Conservation (phyloP, 2,113 vertebrate species). For the Mohoua ochrocephala region DNA sequence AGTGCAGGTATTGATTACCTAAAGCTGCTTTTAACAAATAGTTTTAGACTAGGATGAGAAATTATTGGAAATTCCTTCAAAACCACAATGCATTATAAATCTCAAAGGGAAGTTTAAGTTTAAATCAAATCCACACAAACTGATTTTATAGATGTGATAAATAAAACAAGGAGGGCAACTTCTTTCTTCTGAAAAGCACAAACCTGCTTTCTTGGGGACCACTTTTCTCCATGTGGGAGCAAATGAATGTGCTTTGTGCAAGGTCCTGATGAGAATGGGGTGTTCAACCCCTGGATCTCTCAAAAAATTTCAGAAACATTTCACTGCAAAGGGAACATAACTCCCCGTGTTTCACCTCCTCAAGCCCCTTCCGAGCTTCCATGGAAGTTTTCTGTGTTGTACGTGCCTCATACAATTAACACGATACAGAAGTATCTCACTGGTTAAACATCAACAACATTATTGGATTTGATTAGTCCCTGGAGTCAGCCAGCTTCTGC, state of each 20-base stretch:
- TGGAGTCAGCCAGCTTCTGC: not conserved
- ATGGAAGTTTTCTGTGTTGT: not conserved
- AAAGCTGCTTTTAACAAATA: conserved; percentile 1
- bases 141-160: not conserved
- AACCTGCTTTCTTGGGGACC: not conserved
- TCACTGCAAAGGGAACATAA: not conserved
- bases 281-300: not conserved
- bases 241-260: not conserved
- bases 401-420: not conserved
- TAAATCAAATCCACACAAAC: not conserved
- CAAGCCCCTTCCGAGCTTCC: not conserved
- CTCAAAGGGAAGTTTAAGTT: not conserved
- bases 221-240: not conserved
- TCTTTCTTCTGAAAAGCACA: not conserved
- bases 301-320: not conserved
- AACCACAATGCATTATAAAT: not conserved
- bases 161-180: not conserved
- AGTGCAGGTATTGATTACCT: not conserved
- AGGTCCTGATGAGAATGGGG: not conserved
- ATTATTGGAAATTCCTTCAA: not conserved
- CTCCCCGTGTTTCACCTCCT: not conserved
- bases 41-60: not conserved
- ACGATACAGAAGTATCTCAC: not conserved
- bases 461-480: not conserved
- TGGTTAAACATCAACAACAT: not conserved